Conservation (phyloP, 2,888 invertebrate species). For the Orchestes rusci region DNA sequence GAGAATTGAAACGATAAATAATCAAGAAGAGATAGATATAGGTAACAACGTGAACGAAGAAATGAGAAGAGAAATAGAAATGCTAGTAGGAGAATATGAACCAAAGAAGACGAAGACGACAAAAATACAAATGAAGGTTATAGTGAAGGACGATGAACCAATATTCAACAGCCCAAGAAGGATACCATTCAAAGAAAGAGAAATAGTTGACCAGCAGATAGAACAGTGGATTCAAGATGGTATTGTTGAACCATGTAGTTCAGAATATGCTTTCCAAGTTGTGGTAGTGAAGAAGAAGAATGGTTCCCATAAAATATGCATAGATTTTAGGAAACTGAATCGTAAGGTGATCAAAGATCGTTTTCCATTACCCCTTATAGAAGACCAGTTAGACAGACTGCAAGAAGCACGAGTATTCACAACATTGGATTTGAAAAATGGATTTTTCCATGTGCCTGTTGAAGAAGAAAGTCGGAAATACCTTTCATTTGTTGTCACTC, state of each 20-base stretch:
- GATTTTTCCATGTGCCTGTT: slow-evolving; percentile 31
- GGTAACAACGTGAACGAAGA: too few relatives aligned
- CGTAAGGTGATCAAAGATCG: slow-evolving; percentile 8
- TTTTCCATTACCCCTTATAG: slow-evolving; percentile 22
- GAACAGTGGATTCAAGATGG: slow-evolving; percentile 24
- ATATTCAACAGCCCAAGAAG: slow-evolving; percentile 24
- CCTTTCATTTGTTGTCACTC: slow-evolving; percentile 39
- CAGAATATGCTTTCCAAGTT: slow-evolving; percentile 27
- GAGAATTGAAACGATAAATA: too few relatives aligned
- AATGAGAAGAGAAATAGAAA: too few relatives aligned
- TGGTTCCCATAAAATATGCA: slow-evolving; percentile 24
- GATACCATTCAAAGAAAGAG: slow-evolving; percentile 23
- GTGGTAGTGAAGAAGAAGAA: slow-evolving; percentile 28
- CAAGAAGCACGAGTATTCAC: slow-evolving; percentile 12
- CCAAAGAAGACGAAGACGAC: slow-evolving; percentile 5
- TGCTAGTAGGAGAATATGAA: too few relatives aligned
- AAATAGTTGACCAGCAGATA: slow-evolving; percentile 23
- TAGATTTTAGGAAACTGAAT: slow-evolving; percentile 21
- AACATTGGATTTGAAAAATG: slow-evolving; percentile 31
- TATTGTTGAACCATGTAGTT: slow-evolving; percentile 26
- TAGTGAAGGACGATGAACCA: slow-evolving; percentile 21
- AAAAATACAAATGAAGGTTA: slow-evolving; percentile 2
- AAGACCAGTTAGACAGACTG: slow-evolving; percentile 21
- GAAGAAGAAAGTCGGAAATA: slow-evolving; percentile 30
- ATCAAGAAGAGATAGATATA: too few relatives aligned